Base-by-base conservation (phyloP, 2,113 vertebrate genomes). In the Callochromis pleurospilus region DNA sequence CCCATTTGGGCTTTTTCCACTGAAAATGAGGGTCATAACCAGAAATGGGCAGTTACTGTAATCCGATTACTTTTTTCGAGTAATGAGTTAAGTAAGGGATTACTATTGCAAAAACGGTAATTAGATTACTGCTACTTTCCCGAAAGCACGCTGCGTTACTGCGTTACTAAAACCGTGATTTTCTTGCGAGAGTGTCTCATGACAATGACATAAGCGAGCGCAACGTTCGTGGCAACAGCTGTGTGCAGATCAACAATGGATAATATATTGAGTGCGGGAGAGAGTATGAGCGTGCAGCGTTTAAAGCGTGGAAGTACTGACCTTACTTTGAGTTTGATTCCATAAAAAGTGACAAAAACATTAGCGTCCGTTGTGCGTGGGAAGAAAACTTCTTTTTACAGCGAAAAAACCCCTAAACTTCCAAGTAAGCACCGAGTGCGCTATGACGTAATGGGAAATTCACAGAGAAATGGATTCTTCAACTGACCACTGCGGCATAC, bases 401-500 rank as follows among this genome's bases (percentile, higher is more conserved):
- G 29, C 29, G 29, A 29, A 31, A 31, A 31, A 31, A 0, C 29
- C 29, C 42, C 42, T 15, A 7, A 47, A 15, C 14, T 1, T 7
- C 45, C 2, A 0, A 47, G 3, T 1, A 15, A 45, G 42, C 13
- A 45, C 42, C 1, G 15, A 49, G 9, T 53, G 2, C 3, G 19
- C 49, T 1, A 6, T 5, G 0, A 53, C 9, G 5, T 21, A 11
- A 53, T 53, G 19, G 0, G 5, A 21, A 54, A 54, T 2, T 21
- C n/a, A 11, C 3, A 53, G 51, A 17, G 2, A 53, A 53, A 53
- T 5, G 3, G 2, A 53, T 53, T 11, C n/a, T 54, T 54, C n/a
- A 0, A 6, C 51, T 12, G n/a, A 54, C 51, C 10, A 0, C 51
- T 4, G 10, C 0, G 1, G 6, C 53, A 0, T n/a, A 54, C 10